These are phyloP conservation scores for Neodiprion lecontei DNA, from an alignment of 1,140 invertebrate genomes.

Conservation along the genomic window DNA sequence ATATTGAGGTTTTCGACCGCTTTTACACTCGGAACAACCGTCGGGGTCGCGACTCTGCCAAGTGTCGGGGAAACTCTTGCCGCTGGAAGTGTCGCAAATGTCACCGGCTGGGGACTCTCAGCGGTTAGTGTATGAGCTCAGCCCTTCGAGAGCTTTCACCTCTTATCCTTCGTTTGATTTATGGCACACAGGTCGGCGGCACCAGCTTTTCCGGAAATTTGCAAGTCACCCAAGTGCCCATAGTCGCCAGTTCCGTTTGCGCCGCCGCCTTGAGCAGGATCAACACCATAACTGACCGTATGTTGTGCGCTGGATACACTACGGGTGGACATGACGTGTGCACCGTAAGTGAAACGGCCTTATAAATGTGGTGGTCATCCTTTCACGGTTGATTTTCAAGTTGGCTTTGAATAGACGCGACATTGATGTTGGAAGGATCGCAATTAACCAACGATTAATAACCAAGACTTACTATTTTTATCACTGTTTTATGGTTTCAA, in stretches of 20 bases:
- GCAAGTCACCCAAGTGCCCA: not conserved
- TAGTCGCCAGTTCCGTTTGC: slow-evolving; percentile 1
- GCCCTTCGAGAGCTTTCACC: not conserved
- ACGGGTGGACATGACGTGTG: slow-evolving; percentile 3
- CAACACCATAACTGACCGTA: slow-evolving; percentile 5
- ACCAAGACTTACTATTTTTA: not conserved
- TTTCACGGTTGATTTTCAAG: too few relatives aligned
- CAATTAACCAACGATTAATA: too few relatives aligned
- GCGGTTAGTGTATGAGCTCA: not conserved
- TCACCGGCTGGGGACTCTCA: not conserved
- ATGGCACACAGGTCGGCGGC: not conserved
- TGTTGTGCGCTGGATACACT: slow-evolving; percentile 9
- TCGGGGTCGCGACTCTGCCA: not conserved
- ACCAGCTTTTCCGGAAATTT: not conserved
- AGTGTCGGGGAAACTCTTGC: not conserved
- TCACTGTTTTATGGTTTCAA: not conserved
- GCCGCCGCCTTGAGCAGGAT: not conserved
- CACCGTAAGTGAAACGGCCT: not conserved
- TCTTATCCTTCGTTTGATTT: not conserved
- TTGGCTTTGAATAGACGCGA: too few relatives aligned
- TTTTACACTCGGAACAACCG: not conserved
- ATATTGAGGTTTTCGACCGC: not conserved
- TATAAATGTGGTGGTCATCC: not conserved
- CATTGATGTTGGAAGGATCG: too few relatives aligned
- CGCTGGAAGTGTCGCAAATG: not conserved